phyloP scores from a whole-genome alignment of 2,797 vertebrate species.

The Dermochelys coriacea region DNA sequence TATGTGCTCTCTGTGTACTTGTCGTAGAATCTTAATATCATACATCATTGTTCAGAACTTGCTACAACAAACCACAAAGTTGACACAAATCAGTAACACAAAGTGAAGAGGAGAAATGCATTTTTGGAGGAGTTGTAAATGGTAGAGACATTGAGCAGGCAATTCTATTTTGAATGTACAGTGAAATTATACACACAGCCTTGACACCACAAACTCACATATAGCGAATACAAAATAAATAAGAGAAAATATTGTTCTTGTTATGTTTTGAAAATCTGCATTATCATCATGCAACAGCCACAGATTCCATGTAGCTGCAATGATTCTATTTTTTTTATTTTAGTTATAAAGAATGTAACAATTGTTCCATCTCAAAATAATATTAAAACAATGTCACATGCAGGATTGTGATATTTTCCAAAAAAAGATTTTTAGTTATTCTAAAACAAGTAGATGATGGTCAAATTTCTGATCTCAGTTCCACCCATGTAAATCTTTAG shows the following conservation, averaged over 20 bases:
- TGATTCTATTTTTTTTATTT: background rate
- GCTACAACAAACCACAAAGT: background rate
- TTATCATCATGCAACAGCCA: background rate
- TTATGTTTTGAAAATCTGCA: background rate
- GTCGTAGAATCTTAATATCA: background rate
- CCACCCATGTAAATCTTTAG: too few relatives aligned
- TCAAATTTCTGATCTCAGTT: background rate
- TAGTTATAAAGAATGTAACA: background rate
- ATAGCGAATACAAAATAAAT: background rate
- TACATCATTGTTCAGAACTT: background rate
- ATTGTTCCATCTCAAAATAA: too few relatives aligned
- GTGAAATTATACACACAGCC: background rate
- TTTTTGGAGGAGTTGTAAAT: background rate
- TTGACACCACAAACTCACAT: background rate
- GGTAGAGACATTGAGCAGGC: background rate
- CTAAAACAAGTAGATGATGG: background rate
- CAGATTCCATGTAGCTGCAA: background rate
- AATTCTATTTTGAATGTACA: background rate
- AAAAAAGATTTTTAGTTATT: background rate
- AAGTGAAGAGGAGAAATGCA: background rate
- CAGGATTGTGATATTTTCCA: background rate
- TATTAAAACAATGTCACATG: background rate
- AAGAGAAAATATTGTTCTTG: too few relatives aligned
- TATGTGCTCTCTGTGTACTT: background rate
- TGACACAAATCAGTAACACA: background rate